phyloP scores from a whole-genome alignment of 2,113 vertebrate genomes.

The Bos javanicus region DNA sequence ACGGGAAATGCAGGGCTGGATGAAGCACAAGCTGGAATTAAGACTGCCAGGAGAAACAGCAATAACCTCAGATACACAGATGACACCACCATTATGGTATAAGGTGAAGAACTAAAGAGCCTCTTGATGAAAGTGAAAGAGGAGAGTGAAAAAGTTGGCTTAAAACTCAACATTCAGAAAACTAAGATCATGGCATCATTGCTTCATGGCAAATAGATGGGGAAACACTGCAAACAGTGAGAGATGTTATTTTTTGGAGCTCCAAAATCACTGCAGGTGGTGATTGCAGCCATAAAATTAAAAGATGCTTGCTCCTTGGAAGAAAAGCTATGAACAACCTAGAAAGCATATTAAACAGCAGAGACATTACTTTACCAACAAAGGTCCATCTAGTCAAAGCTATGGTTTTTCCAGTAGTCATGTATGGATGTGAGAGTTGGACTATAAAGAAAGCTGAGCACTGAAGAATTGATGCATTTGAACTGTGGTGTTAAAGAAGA shows the following conservation, averaged over 20 bases:
- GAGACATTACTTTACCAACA: not conserved
- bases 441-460: not conserved
- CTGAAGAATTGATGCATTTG: not conserved
- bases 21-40: not conserved
- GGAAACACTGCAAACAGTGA: rapidly evolving
- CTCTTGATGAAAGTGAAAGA: not conserved
- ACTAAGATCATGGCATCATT: not conserved
- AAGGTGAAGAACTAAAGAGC: not conserved
- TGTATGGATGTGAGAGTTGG: not conserved
- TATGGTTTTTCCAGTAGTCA: not conserved
- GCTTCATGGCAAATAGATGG: not conserved
- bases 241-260: rapidly evolving
- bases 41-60: not conserved
- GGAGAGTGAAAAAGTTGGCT: not conserved
- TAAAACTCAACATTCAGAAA: not conserved
- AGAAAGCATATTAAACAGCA: not conserved
- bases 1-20: not conserved
- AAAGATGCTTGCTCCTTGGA: not conserved
- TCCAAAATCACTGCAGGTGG: not conserved
- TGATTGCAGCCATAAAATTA: not conserved
- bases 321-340: not conserved
- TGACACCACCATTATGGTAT: not conserved
- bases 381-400: not conserved
- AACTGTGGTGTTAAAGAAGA: not conserved
- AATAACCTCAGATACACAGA: not conserved